These are phyloP conservation scores for Zaprionus obscuricornis DNA, from an alignment of 2,888 invertebrate species.

Conservation along the genomic window DNA sequence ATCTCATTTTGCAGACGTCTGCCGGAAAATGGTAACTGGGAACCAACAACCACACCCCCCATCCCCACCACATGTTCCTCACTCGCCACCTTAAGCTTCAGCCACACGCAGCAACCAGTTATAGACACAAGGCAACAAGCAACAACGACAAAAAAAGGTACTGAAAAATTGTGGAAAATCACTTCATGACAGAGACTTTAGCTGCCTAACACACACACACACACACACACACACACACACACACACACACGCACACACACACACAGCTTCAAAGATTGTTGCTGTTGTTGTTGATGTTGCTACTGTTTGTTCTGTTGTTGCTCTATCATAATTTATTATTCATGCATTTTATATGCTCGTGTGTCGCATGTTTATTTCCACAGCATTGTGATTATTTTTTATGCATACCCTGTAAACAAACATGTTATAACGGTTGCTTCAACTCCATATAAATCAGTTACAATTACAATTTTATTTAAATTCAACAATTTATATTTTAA, in stretches of 20 bases:
- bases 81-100: too few species aligned
- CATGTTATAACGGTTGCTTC: too few species aligned
- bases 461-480: too few species aligned
- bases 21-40: conserved; percentile 26
- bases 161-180: conserved; percentile 71
- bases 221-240: conserved; percentile 2
- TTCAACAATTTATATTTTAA: too few species aligned
- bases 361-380: conserved; percentile 26
- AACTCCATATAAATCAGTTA: too few species aligned
- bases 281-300: not conserved
- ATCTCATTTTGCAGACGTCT: conserved; percentile 71
- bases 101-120: conserved; percentile 1
- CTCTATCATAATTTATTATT: conserved; percentile 71
- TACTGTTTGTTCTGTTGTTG: not conserved
- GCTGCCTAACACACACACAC: conserved; percentile 6
- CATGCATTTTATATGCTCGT: conserved; percentile 64
- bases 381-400: conserved; percentile 41
- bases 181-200: conserved; percentile 61
- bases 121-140: conserved; percentile 9
- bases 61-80: too few species aligned
- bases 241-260: conserved; percentile 3
- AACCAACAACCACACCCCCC: not conserved
- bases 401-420: conserved; percentile 16
- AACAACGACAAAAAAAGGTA: conserved; percentile 36
- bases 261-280: conserved; percentile 1